phyloP scores from a whole-genome alignment of 2,888 invertebrate species.

The Adelphocoris suturalis region DNA sequence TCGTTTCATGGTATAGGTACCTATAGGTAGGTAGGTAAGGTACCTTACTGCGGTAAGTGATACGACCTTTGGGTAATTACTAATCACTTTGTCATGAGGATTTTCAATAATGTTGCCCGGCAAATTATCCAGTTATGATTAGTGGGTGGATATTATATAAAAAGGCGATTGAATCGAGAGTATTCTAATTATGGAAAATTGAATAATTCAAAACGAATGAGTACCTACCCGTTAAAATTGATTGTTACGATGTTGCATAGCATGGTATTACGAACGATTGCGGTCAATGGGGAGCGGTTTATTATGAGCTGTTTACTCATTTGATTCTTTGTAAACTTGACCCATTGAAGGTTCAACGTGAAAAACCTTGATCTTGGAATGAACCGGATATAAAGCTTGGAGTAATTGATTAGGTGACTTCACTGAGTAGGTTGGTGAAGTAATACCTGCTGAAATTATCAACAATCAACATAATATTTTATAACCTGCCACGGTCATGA shows the following conservation, averaged over 20 bases:
- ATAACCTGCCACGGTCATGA: too few relatives aligned
- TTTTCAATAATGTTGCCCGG: background rate
- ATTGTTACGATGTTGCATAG: background rate
- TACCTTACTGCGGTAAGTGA: background rate
- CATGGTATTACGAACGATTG: too few relatives aligned
- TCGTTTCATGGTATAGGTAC: conserved; percentile 12
- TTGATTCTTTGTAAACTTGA: too few relatives aligned
- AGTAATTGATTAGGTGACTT: too few relatives aligned
- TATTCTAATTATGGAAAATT: conserved; percentile 2
- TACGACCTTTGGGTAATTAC: conserved; percentile 29
- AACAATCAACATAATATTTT: too few relatives aligned
- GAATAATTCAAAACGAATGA: background rate
- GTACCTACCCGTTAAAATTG: background rate
- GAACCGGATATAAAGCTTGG: background rate
- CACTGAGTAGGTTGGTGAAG: too few relatives aligned
- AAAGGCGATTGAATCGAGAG: background rate
- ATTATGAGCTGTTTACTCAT: too few relatives aligned
- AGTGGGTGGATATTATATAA: background rate
- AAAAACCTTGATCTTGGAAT: background rate
- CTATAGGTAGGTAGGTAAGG: too few relatives aligned
- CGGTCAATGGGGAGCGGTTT: too few relatives aligned
- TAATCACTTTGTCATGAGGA: conserved; percentile 11
- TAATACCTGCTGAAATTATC: too few relatives aligned
- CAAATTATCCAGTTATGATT: background rate
- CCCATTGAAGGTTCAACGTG: too few relatives aligned